These are phyloP conservation scores for Podarcis lilfordi DNA, from an alignment of 2,797 vertebrate species.

Conservation along the genomic window DNA sequence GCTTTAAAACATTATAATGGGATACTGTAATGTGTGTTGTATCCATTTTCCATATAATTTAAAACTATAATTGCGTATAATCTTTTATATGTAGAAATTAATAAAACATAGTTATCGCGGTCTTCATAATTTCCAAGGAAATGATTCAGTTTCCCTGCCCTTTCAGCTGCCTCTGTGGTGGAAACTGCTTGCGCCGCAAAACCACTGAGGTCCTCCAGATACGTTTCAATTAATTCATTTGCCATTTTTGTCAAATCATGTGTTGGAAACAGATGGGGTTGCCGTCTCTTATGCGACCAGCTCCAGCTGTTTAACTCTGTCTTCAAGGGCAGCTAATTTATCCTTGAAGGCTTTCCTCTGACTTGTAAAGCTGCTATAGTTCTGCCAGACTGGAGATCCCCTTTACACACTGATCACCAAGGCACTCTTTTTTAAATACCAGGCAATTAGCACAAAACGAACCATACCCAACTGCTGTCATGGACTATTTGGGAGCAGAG, in stretches of 20 bases:
- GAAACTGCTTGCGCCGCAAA: conserved; percentile 26
- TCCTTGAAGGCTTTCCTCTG: conserved; percentile 21
- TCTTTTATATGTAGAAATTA: not conserved
- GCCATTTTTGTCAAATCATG: conserved; percentile 13
- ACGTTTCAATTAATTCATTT: conserved; percentile 40
- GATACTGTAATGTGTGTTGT: not conserved
- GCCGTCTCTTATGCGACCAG: conserved; percentile 19
- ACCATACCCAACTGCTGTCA: not conserved
- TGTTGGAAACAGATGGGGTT: conserved; percentile 24
- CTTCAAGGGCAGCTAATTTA: conserved; percentile 38
- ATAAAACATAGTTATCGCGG: not conserved
- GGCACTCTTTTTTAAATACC: not conserved
- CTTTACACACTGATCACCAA: not conserved
- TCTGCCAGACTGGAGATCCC: not conserved
- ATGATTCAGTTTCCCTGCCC: not conserved
- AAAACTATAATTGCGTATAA: not conserved
- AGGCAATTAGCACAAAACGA: not conserved
- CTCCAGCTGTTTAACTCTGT: conserved; percentile 32
- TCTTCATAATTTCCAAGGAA: conserved; percentile 11
- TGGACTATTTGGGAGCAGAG: not conserved
- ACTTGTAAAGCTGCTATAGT: not conserved
- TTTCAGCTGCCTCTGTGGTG: not conserved
- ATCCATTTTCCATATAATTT: not conserved
- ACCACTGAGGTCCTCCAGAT: conserved; percentile 16
- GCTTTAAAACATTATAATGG: not conserved